Evolutionary conservation across 2,113 vertebrate species (phyloP).

Genomic region (Pangasianodon hypophthalmus): DNA sequence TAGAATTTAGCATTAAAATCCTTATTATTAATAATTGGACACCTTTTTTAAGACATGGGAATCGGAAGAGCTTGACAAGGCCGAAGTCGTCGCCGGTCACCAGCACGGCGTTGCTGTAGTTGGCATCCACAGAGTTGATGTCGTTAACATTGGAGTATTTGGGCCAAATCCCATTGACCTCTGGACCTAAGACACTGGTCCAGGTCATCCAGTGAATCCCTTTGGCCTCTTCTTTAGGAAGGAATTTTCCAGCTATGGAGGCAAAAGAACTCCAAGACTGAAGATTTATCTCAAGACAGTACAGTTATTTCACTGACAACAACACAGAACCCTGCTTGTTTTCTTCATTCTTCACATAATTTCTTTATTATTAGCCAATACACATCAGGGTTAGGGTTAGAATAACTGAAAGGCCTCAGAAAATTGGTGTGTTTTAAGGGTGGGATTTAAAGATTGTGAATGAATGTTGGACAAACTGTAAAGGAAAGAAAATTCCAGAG

Average conservation of each 20-base stretch:
- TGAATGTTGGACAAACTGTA: neutral
- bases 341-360: neutral
- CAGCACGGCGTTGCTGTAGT: conserved; percentile 86
- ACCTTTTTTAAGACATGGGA: conserved; percentile 97
- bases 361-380: neutral
- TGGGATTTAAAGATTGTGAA: neutral
- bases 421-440: neutral
- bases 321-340: neutral
- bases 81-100: conserved; percentile 93
- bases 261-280: conserved; percentile 28
- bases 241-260: conserved; percentile 84
- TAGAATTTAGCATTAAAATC: neutral
- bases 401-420: neutral
- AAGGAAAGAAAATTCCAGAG: neutral
- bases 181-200: conserved; percentile 89
- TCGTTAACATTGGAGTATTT: conserved; percentile 87
- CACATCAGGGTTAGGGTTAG: neutral
- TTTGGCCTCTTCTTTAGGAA: conserved; percentile 90
- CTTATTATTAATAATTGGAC: conserved; percentile 8
- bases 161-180: conserved; percentile 95
- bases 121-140: conserved; percentile 94
- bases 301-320: neutral
- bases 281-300: neutral
- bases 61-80: conserved; percentile 89
- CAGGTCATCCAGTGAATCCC: conserved; percentile 93